A percentile compares a stretch with the other conserved stretches of the same genome.
Conservation (phyloP, 2,888 invertebrate species). For the Noctua janthe region DNA sequence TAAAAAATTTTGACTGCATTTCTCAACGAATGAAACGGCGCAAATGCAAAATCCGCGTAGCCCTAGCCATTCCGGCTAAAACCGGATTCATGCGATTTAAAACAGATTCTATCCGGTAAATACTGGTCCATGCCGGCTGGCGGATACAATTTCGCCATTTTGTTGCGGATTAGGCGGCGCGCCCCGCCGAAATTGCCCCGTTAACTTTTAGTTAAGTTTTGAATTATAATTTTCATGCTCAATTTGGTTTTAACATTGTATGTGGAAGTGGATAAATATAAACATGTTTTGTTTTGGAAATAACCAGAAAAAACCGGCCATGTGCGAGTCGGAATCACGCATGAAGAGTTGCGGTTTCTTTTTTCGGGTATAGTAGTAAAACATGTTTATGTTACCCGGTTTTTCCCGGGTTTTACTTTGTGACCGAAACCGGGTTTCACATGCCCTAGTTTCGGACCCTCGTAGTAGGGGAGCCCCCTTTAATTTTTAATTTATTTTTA, state of each 20-base stretch:
- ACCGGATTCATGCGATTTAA: slow-evolving; percentile 73
- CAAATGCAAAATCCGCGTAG: slow-evolving; percentile 71
- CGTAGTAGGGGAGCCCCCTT: too few species aligned
- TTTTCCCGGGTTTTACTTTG: too few species aligned
- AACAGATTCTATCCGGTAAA: slow-evolving; percentile 75
- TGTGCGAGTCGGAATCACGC: too few species aligned
- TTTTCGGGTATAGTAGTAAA: too few species aligned
- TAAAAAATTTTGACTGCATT: slow-evolving; percentile 32
- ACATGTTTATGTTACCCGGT: too few species aligned
- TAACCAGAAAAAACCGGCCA: neutral
- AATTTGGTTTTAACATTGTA: slow-evolving; percentile 52
- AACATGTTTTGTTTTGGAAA: neutral
- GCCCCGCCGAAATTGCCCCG: slow-evolving; percentile 62
- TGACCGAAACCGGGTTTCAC: too few species aligned
- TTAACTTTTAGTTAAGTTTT: slow-evolving; percentile 69
- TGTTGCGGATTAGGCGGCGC: slow-evolving; percentile 72
- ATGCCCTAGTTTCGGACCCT: too few species aligned
- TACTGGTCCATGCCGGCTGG: slow-evolving; percentile 69
- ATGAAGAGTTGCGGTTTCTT: too few species aligned
- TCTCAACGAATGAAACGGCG: slow-evolving; percentile 56
- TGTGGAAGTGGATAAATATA: slow-evolving; percentile 16
- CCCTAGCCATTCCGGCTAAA: slow-evolving; percentile 62
- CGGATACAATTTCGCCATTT: slow-evolving; percentile 74
- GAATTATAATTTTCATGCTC: slow-evolving; percentile 66
- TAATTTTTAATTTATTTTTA: too few species aligned